Conservation (phyloP, 2,888 invertebrate species). For the Neoaliturus tenellus region DNA sequence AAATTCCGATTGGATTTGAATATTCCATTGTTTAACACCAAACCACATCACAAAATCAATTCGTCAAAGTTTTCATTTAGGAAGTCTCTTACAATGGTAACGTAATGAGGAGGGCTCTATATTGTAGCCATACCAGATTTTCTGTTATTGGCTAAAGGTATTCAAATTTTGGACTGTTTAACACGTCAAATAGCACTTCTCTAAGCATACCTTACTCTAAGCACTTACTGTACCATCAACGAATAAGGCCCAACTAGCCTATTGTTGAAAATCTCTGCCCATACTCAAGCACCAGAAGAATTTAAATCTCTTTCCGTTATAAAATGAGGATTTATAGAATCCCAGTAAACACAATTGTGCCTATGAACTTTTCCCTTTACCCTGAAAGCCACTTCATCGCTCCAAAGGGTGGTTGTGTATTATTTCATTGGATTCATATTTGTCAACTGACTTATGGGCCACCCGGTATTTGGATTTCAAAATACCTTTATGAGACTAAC, state of each 20-base stretch:
- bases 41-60: constrained; percentile 36
- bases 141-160: constrained; percentile 39
- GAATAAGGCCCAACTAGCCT: neutral
- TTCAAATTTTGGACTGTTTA: constrained; percentile 49
- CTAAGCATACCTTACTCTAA: constrained; percentile 47
- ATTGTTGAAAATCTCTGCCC: constrained; percentile 39
- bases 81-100: constrained; percentile 41
- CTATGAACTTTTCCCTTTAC: constrained; percentile 38
- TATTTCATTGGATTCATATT: neutral
- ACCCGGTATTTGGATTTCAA: no score
- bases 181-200: constrained; percentile 30
- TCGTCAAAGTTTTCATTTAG: constrained; percentile 52
- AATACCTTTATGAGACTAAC: no score
- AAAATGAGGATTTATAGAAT: constrained; percentile 49
- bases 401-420: constrained; percentile 46
- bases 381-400: constrained; percentile 42
- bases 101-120: constrained; percentile 51
- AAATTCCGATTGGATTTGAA: constrained; percentile 47
- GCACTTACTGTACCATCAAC: constrained; percentile 30
- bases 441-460: no score
- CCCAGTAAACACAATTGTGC: constrained; percentile 52
- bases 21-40: constrained; percentile 45
- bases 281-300: constrained; percentile 41
- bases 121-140: constrained; percentile 51
- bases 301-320: constrained; percentile 21